Evolutionary conservation across 2,888 invertebrate genomes (phyloP).

Genomic region (Chaitophorus viminalis): DNA sequence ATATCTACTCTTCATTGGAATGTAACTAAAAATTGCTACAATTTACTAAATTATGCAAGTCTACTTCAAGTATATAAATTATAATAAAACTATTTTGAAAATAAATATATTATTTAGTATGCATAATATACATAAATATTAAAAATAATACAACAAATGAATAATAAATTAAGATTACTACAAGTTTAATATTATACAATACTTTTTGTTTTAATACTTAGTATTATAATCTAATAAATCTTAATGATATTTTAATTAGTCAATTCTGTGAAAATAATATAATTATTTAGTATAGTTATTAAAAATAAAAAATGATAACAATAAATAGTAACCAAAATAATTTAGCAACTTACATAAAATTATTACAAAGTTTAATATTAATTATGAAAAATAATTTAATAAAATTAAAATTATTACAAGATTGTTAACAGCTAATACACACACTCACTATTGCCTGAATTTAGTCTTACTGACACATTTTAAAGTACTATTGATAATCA

Average conservation of each 20-base stretch:
- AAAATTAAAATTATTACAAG: not conserved
- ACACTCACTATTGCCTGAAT: slow-evolving; percentile 8
- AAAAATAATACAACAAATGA: not conserved
- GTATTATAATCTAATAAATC: too few species aligned
- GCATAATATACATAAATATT: not conserved
- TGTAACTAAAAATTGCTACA: not conserved
- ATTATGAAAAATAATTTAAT: not conserved
- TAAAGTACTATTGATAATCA: slow-evolving; percentile 43
- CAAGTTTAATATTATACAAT: too few species aligned
- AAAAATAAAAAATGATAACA: not conserved
- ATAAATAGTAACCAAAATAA: not conserved
- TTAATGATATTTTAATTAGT: not conserved
- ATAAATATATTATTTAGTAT: too few species aligned
- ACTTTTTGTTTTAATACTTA: too few species aligned
- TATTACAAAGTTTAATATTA: not conserved
- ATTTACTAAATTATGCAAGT: not conserved
- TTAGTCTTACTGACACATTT: slow-evolving; percentile 26
- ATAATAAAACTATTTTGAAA: too few species aligned
- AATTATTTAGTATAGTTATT: not conserved
- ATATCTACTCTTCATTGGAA: not conserved
- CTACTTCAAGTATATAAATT: not conserved
- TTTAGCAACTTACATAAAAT: slow-evolving; percentile 34
- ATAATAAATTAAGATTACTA: too few species aligned
- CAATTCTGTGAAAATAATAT: not conserved
- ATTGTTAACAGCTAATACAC: not conserved